A percentile compares a stretch with the other conserved stretches of the same genome.
These are phyloP conservation scores for Pinctada fucata DNA, from an alignment of 2,888 invertebrate genomes.

Conservation along the genomic window DNA sequence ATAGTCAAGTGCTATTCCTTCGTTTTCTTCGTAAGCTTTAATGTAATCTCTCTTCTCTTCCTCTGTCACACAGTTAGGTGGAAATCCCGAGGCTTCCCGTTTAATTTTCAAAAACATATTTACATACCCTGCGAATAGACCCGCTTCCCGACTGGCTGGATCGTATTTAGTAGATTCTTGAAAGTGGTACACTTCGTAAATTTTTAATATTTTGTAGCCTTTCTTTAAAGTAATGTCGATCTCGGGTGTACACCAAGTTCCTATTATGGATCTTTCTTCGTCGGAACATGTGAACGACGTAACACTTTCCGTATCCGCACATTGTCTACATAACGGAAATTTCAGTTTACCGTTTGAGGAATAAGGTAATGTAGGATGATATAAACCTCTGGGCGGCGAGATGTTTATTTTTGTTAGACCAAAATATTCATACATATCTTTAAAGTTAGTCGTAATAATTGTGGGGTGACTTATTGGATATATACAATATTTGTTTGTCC, in stretches of 20 bases:
- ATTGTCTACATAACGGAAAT: constrained; percentile 28
- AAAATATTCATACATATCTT: no score
- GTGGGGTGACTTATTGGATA: constrained; percentile 38
- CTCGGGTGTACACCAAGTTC: no score
- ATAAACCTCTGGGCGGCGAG: constrained; percentile 61
- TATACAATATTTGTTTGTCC: constrained; percentile 18
- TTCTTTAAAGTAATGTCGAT: no score
- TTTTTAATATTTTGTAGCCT: no score
- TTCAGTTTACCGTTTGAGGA: constrained; percentile 52
- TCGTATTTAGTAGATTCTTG: no score
- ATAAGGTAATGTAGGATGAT: constrained; percentile 66
- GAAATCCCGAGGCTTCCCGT: constrained; percentile 26
- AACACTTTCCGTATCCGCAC: no score
- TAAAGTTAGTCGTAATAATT: no score
- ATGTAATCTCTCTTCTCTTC: no score
- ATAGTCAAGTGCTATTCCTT: constrained; percentile 28
- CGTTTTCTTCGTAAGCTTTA: no score
- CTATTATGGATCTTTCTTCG: constrained; percentile 51
- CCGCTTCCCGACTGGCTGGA: constrained; percentile 42
- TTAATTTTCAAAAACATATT: constrained; percentile 52
- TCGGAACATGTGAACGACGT: constrained; percentile 67
- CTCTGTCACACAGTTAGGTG: no score
- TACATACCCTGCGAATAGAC: constrained; percentile 68
- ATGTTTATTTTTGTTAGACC: no score
- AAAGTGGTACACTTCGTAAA: no score